Percentiles rank a stretch among this genome's conserved stretches.
Evolutionary conservation across 2,113 vertebrate genomes (phyloP).

Genomic region (Eublepharis macularius): DNA sequence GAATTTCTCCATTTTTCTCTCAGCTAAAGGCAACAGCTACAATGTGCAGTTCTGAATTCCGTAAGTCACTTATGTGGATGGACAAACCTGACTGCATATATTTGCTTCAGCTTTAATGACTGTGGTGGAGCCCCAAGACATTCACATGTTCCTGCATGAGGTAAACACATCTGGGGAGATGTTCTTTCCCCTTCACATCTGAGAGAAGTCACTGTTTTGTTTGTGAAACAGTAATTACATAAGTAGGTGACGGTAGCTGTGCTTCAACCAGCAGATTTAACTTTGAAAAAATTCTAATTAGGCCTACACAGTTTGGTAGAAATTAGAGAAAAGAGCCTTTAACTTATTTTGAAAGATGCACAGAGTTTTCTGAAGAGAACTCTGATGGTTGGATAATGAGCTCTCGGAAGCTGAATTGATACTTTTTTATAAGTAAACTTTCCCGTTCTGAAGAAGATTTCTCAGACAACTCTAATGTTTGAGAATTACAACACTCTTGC

Average conservation of each 20-base stretch:
- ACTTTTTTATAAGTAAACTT: conserved; percentile 3
- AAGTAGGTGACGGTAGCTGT: not conserved
- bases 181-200: not conserved
- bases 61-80: not conserved
- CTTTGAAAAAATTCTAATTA: not conserved
- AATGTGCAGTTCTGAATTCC: not conserved
- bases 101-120: not conserved
- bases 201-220: not conserved
- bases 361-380: not conserved
- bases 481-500: not conserved
- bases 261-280: not conserved
- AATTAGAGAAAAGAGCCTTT: not conserved
- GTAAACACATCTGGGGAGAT: not conserved
- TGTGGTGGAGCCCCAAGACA: not conserved
- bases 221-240: not conserved
- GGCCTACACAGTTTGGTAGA: not conserved
- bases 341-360: not conserved
- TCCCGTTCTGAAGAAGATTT: not conserved
- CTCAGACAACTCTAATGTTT: not conserved
- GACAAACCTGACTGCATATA: not conserved
- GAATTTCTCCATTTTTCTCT: too few relatives aligned
- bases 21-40: not conserved
- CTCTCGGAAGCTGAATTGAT: not conserved
- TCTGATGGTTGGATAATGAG: not conserved
- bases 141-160: not conserved